Percentiles rank a stretch among this genome's conserved stretches.
These are phyloP conservation scores for Pentamera pediparva DNA, from an alignment of 53 echinoderm and acorn worm genomes.

Conservation along the genomic window DNA sequence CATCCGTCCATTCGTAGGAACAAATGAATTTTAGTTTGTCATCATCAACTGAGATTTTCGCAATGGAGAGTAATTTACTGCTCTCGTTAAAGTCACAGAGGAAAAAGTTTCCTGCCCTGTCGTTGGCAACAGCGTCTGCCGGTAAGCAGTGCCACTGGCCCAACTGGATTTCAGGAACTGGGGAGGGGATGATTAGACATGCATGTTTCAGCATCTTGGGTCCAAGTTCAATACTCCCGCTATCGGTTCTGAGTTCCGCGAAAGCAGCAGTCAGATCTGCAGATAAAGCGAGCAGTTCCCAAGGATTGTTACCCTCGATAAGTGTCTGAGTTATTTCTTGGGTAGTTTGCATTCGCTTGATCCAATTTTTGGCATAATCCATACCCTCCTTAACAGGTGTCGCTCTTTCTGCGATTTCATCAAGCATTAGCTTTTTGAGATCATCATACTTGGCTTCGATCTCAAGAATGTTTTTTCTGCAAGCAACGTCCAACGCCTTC, in stretches of 20 bases:
- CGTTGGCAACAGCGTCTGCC: neutral
- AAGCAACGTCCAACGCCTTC: neutral
- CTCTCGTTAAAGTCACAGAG: neutral
- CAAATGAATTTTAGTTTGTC: too few species aligned
- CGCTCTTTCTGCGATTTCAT: neutral
- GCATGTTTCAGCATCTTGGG: neutral
- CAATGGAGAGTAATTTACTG: neutral
- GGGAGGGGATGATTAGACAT: neutral
- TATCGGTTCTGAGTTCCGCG: neutral
- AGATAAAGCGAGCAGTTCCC: neutral
- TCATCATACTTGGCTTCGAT: neutral
- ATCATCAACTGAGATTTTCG: too few species aligned
- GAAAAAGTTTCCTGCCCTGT: neutral
- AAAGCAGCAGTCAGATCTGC: neutral
- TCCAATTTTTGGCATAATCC: neutral
- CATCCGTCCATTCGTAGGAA: neutral
- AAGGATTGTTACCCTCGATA: neutral
- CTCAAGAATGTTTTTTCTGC: neutral
- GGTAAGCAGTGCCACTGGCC: neutral
- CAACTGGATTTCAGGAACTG: neutral
- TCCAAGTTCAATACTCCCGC: neutral
- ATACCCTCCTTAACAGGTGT: neutral
- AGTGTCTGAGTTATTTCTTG: neutral
- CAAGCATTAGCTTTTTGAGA: neutral
- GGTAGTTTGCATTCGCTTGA: neutral